Conservation (phyloP, 2,888 invertebrate genomes). For the Gortyna flavago region DNA sequence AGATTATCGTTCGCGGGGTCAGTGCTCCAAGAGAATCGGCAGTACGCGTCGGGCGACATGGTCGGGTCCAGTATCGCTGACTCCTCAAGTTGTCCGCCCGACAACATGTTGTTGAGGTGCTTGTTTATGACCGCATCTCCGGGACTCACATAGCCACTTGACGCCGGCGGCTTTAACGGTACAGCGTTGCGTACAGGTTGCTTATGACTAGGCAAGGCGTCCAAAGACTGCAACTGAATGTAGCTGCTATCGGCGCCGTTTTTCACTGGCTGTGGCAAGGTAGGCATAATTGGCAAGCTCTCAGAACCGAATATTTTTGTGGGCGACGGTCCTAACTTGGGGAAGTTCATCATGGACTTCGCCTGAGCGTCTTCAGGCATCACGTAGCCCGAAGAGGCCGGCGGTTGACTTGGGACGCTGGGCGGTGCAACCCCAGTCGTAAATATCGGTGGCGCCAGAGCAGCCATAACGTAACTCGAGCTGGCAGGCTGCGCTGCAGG, state of each 20-base stretch:
- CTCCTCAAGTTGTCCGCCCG: conserved; percentile 82
- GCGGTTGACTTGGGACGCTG: conserved; percentile 70
- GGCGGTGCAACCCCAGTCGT: conserved; percentile 78
- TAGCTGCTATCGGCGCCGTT: conserved; percentile 82
- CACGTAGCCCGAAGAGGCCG: conserved; percentile 84
- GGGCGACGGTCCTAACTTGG: conserved; percentile 79
- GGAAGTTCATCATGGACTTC: conserved; percentile 80
- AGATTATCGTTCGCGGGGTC: conserved; percentile 87
- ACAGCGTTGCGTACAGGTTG: conserved; percentile 77
- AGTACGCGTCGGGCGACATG: conserved; percentile 88
- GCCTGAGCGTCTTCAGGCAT: conserved; percentile 81
- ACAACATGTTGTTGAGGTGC: conserved; percentile 84
- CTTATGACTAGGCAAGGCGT: conserved; percentile 85
- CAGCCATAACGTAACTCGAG: conserved; percentile 87
- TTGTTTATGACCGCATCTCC: conserved; percentile 86
- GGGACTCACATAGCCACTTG: conserved; percentile 84
- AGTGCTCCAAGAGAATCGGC: conserved; percentile 88
- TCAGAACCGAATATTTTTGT: conserved; percentile 82
- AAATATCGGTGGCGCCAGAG: conserved; percentile 83
- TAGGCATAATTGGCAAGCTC: conserved; percentile 86
- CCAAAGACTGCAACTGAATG: conserved; percentile 86
- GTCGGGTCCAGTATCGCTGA: conserved; percentile 85
- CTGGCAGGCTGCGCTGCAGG: conserved; percentile 76
- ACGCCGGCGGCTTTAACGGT: conserved; percentile 79
- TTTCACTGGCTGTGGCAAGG: conserved; percentile 83